Percentiles rank a stretch among this genome's conserved stretches.
Conservation (phyloP, 2,888 invertebrate species). For the Caenorhabditis zanzibari region DNA sequence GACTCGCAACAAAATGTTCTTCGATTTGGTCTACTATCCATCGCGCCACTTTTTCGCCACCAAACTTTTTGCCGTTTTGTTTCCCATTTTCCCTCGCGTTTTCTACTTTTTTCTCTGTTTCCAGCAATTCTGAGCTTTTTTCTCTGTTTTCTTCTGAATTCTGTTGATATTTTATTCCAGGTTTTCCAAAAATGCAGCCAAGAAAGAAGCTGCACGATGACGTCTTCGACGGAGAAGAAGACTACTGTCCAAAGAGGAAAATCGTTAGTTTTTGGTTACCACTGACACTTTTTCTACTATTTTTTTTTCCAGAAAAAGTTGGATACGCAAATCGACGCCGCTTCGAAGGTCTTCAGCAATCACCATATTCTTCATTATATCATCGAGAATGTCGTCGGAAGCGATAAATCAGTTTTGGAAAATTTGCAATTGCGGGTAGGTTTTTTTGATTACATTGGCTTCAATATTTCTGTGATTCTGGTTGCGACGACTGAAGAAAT, state of each 20-base stretch:
- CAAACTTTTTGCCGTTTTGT: too few relatives aligned
- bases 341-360: conserved; percentile 41
- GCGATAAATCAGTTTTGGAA: conserved; percentile 35
- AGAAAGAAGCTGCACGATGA: conserved; percentile 58
- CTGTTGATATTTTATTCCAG: conserved; percentile 24
- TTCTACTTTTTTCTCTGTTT: too few relatives aligned
- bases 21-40: too few relatives aligned
- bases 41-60: too few relatives aligned
- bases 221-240: conserved; percentile 48
- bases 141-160: background rate
- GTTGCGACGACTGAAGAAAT: too few relatives aligned
- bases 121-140: too few relatives aligned
- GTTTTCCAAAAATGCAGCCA: conserved; percentile 36
- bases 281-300: background rate
- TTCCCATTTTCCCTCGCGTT: too few relatives aligned
- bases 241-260: conserved; percentile 43
- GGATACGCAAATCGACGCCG: conserved; percentile 9
- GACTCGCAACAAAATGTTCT: too few relatives aligned
- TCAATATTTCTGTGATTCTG: too few relatives aligned
- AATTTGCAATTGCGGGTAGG: conserved; percentile 32
- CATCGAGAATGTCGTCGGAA: conserved; percentile 13
- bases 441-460: background rate
- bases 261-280: conserved; percentile 22
- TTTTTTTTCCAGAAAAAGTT: conserved; percentile 44
- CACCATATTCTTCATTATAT: conserved; percentile 23